phyloP scores from a whole-genome alignment of 2,113 vertebrate species.

The Caretta caretta region DNA sequence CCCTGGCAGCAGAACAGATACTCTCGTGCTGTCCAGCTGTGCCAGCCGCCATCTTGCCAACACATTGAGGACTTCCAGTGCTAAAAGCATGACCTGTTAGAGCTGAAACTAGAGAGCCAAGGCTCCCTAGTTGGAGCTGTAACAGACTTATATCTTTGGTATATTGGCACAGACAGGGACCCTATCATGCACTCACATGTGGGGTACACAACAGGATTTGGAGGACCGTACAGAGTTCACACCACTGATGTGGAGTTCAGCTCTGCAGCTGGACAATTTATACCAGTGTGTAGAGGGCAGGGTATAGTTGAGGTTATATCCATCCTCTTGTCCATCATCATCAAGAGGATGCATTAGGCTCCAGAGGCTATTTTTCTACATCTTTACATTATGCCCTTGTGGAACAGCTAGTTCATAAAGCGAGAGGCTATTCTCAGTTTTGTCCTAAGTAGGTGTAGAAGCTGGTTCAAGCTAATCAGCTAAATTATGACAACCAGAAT shows the following conservation, averaged over 20 bases:
- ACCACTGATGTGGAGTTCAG: neutral
- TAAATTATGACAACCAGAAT: neutral
- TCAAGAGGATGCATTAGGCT: neutral
- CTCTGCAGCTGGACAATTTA: neutral
- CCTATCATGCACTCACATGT: no score
- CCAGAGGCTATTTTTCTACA: neutral
- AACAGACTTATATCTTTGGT: no score
- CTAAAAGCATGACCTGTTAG: neutral
- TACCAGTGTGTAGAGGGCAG: neutral
- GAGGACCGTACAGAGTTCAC: neutral
- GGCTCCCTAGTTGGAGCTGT: no score
- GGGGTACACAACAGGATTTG: neutral
- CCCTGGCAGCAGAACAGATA: neutral
- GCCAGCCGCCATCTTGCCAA: neutral
- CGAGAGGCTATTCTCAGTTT: neutral
- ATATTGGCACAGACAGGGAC: no score
- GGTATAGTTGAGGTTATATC: neutral
- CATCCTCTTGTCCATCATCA: neutral
- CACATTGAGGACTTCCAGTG: neutral
- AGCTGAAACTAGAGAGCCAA: neutral
- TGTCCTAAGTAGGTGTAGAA: neutral
- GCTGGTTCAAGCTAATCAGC: neutral
- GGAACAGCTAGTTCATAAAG: neutral
- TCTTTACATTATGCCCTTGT: neutral
- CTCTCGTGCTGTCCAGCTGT: neutral